Conservation (phyloP, 1,140 invertebrate genomes). For the Drosophila nebulosa region DNA sequence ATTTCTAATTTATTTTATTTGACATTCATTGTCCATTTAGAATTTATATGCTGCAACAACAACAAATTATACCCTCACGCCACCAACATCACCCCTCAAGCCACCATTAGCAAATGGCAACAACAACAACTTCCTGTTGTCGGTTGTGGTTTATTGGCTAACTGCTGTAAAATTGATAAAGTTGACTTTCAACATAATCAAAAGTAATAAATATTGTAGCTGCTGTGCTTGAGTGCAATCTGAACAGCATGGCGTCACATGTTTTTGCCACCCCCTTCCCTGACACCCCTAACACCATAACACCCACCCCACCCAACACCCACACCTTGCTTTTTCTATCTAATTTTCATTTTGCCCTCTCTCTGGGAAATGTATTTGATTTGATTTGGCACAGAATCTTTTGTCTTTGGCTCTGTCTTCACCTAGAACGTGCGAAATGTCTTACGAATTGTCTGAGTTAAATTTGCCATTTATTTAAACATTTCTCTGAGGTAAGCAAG, state of each 20-base stretch:
- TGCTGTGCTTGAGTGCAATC: conserved; percentile 74
- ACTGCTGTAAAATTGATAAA: conserved; percentile 79
- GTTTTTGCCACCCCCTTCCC: conserved; percentile 7
- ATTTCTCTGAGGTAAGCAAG: neutral
- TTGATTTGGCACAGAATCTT: conserved; percentile 51
- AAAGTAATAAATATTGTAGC: conserved; percentile 79
- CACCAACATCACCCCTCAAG: neutral
- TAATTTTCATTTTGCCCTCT: neutral
- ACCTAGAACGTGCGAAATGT: conserved; percentile 51
- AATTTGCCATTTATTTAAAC: neutral
- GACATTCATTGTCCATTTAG: conserved; percentile 78
- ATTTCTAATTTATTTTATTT: conserved; percentile 75
- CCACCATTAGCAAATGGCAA: neutral
- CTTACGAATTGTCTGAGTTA: conserved; percentile 40
- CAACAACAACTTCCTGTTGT: conserved; percentile 26
- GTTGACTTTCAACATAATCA: conserved; percentile 78
- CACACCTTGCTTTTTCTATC: too few relatives aligned
- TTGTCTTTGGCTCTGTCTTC: conserved; percentile 28
- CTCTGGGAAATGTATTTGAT: conserved; percentile 41
- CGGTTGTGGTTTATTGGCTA: conserved; percentile 73
- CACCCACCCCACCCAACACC: too few relatives aligned
- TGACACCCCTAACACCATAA: neutral
- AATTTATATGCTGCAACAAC: conserved; percentile 60
- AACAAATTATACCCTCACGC: conserved; percentile 36
- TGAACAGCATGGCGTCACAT: conserved; percentile 63